These are phyloP conservation scores for Varanus komodoensis DNA, from an alignment of 2,113 vertebrate species.

Conservation along the genomic window DNA sequence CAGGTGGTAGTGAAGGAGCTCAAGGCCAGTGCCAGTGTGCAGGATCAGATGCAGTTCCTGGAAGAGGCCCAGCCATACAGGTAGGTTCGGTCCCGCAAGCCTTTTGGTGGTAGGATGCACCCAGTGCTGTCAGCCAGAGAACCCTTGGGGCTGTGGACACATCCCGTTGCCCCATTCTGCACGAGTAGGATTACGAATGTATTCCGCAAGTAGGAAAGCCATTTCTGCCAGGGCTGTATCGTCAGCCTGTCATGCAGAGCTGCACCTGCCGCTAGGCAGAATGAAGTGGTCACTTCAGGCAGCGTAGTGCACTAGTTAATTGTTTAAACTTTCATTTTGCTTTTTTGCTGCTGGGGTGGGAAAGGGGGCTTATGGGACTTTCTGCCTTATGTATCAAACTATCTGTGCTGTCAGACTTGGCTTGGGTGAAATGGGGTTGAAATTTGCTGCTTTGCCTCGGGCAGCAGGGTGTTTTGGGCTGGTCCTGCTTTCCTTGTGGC, in stretches of 20 bases:
- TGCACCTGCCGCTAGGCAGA: not conserved
- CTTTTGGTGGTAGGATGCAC: fast-evolving
- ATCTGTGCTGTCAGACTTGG: not conserved
- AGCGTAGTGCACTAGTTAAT: not conserved
- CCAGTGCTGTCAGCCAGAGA: not conserved
- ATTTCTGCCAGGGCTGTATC: not conserved
- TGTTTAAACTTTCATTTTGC: not conserved
- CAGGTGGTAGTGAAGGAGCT: slow-evolving; percentile 97
- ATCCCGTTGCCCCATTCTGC: not conserved
- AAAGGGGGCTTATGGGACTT: not conserved
- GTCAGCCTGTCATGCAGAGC: not conserved
- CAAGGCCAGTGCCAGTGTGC: slow-evolving; percentile 86
- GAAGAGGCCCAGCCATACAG: slow-evolving; percentile 92
- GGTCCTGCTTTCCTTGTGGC: not conserved
- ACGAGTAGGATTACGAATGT: not conserved
- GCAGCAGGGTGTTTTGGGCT: not conserved
- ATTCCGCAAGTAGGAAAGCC: not conserved
- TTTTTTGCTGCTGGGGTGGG: not conserved
- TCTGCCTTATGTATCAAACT: not conserved
- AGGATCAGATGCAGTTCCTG: slow-evolving; percentile 94
- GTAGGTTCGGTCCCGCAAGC: slow-evolving; percentile 66
- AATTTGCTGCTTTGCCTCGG: not conserved
- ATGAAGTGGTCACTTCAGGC: not conserved
- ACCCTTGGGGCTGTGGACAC: not conserved
- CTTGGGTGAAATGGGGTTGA: not conserved